These are phyloP conservation scores for Solenopsis fugax DNA, from an alignment of 1,140 invertebrate genomes.

Conservation along the genomic window DNA sequence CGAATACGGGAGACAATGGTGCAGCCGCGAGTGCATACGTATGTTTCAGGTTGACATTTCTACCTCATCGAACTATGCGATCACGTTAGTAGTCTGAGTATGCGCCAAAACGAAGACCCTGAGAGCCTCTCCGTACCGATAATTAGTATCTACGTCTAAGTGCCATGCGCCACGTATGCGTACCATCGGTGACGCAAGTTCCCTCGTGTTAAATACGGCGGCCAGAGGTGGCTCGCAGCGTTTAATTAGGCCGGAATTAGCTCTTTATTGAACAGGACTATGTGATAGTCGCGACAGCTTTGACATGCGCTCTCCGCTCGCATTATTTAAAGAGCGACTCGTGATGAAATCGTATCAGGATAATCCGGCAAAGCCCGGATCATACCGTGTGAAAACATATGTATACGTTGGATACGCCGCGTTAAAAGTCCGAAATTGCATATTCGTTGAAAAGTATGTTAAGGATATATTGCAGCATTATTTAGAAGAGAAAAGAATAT, in stretches of 20 bases:
- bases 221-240: background rate
- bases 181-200: background rate
- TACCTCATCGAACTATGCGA: background rate
- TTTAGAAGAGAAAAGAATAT: no score
- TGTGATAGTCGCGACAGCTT: background rate
- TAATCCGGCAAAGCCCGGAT: background rate
- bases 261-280: background rate
- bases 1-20: background rate
- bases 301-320: background rate
- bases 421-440: background rate
- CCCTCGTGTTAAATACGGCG: background rate
- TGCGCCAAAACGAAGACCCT: constrained; percentile 9
- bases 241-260: constrained; percentile 41
- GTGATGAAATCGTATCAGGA: background rate
- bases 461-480: no score
- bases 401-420: background rate
- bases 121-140: background rate
- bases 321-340: constrained; percentile 28
- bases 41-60: constrained; percentile 8
- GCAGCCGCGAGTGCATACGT: background rate
- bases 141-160: constrained; percentile 30
- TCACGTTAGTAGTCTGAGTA: background rate
- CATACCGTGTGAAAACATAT: background rate
- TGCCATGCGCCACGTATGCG: background rate
- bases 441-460: background rate